Conservation (phyloP, 2,113 vertebrate genomes). For the Eclectus roratus region DNA sequence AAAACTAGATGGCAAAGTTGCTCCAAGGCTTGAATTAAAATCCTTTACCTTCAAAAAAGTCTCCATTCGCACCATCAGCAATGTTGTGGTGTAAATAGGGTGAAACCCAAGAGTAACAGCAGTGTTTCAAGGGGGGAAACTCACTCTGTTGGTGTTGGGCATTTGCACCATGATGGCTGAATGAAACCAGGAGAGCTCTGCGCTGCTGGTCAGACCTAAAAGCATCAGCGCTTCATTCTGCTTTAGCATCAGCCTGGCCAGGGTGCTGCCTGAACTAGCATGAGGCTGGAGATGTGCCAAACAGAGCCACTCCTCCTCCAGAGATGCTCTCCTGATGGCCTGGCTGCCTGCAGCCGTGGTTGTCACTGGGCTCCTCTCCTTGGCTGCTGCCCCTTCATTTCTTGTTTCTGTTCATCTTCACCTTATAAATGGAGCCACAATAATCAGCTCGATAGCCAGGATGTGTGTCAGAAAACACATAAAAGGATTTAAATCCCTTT, state of each 20-base stretch:
- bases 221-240: neutral
- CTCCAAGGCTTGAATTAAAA: neutral
- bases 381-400: neutral
- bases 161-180: neutral
- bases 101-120: rapidly evolving
- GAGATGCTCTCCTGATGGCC: neutral
- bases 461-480: neutral
- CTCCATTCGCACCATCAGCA: neutral
- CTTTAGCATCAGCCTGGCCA: neutral
- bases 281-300: neutral
- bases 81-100: neutral
- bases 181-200: neutral
- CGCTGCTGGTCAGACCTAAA: neutral
- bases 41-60: neutral
- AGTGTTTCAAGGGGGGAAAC: neutral
- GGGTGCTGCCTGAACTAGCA: neutral
- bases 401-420: neutral
- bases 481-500: neutral
- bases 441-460: neutral
- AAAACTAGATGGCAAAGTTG: neutral
- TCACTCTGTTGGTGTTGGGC: neutral
- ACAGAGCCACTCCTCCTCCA: neutral
- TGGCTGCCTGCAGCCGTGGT: rapidly evolving
- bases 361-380: neutral
- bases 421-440: neutral